A percentile compares a stretch with the other conserved stretches of the same genome.
phyloP scores from a whole-genome alignment of 2,113 vertebrate species.

The Xenopus borealis region DNA sequence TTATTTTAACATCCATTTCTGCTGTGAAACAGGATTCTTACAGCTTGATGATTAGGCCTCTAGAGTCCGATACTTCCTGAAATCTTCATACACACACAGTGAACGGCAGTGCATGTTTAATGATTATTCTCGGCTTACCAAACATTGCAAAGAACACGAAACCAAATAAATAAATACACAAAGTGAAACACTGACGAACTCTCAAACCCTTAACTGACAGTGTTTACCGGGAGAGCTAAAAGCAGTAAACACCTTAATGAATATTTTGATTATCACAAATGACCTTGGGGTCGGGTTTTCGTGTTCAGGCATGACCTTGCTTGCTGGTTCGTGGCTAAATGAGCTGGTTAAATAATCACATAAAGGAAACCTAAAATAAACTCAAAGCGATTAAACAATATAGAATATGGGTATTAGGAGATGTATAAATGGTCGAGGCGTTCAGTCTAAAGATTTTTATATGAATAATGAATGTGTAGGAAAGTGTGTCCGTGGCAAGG shows the following conservation, averaged over 20 bases:
- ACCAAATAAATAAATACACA: background rate
- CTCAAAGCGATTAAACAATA: background rate
- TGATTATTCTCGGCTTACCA: background rate
- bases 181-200: background rate
- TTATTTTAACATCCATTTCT: background rate
- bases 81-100: background rate
- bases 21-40: background rate
- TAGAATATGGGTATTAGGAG: slow-evolving; percentile 17
- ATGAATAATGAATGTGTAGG: slow-evolving; percentile 14
- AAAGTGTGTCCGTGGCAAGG: slow-evolving; percentile 5
- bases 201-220: slow-evolving; percentile 4
- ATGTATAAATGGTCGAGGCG: background rate
- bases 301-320: slow-evolving; percentile 34
- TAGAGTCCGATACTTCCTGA: background rate
- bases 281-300: slow-evolving; percentile 33
- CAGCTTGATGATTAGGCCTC: background rate
- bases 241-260: slow-evolving; percentile 24
- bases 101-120: background rate
- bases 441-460: slow-evolving; percentile 3
- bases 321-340: slow-evolving; percentile 11
- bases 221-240: slow-evolving; percentile 9
- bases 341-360: slow-evolving; percentile 32
- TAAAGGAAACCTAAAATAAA: slow-evolving; percentile 17
- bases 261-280: slow-evolving; percentile 33
- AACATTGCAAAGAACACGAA: background rate